phyloP scores from a whole-genome alignment of 2,797 vertebrate genomes.

The Enteromius paludinosus region DNA sequence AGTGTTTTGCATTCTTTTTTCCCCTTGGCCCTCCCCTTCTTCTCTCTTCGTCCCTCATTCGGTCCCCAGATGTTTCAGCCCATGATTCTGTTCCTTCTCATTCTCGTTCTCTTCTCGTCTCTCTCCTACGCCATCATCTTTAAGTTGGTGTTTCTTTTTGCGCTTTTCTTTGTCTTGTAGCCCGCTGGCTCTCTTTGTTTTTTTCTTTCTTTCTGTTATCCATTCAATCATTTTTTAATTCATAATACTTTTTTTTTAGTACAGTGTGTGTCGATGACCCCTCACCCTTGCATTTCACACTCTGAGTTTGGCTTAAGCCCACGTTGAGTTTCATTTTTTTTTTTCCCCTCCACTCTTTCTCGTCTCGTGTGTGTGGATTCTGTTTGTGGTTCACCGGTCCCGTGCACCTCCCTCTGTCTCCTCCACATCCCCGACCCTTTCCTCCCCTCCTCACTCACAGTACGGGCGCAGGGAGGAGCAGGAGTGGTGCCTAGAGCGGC shows the following conservation, averaged over 20 bases:
- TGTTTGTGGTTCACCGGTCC: constrained; percentile 74
- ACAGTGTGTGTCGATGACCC: constrained; percentile 52
- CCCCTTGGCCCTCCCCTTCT: constrained; percentile 55
- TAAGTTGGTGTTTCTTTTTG: constrained; percentile 92
- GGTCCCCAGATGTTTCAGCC: constrained; percentile 90
- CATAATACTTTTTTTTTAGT: constrained; percentile 44
- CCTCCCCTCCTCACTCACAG: constrained; percentile 82
- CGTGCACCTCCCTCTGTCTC: constrained; percentile 78
- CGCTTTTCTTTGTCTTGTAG: constrained; percentile 92
- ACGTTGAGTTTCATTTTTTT: constrained; percentile 42
- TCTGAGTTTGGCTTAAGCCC: constrained; percentile 40
- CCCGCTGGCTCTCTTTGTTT: constrained; percentile 64
- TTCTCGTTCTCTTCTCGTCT: constrained; percentile 89
- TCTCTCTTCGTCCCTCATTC: constrained; percentile 76
- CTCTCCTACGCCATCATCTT: constrained; percentile 89
- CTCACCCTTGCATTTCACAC: constrained; percentile 61
- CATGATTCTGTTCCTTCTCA: constrained; percentile 90
- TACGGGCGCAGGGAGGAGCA: constrained; percentile 96
- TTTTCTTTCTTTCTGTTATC: constrained; percentile 46
- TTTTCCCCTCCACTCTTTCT: no score
- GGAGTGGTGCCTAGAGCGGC: constrained; percentile 91
- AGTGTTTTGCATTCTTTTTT: constrained; percentile 90
- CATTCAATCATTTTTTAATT: constrained; percentile 69
- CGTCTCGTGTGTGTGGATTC: constrained; percentile 57
- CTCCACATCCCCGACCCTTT: constrained; percentile 62